Evolutionary conservation across 1,140 invertebrate species (phyloP).

Genomic region (Potamilus streckersoni): DNA sequence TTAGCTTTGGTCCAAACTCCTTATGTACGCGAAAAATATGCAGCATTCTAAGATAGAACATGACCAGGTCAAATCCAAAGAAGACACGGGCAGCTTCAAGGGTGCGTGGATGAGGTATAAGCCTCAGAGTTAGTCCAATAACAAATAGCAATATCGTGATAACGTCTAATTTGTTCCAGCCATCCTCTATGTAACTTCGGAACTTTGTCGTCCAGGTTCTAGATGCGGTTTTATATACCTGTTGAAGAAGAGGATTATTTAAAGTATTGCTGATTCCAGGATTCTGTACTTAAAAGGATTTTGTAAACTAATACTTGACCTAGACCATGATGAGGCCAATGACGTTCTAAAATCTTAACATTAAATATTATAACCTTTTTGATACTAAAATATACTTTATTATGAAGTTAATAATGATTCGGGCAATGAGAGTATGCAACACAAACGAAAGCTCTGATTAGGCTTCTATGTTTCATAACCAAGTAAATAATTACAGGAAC

Average conservation of each 20-base stretch:
- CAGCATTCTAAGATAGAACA: slow-evolving; percentile 64
- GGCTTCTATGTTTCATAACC: too few relatives aligned
- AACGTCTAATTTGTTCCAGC: slow-evolving; percentile 66
- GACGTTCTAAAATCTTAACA: too few relatives aligned
- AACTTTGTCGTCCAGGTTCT: slow-evolving; percentile 50
- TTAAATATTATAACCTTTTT: too few relatives aligned
- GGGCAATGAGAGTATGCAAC: too few relatives aligned
- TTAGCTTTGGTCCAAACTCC: slow-evolving; percentile 69
- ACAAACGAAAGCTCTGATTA: too few relatives aligned
- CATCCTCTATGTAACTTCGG: slow-evolving; percentile 59
- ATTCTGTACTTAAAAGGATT: not conserved
- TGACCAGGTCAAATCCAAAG: slow-evolving; percentile 61
- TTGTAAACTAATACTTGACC: too few relatives aligned
- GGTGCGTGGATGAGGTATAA: slow-evolving; percentile 49
- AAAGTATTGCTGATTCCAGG: not conserved
- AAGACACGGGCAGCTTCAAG: slow-evolving; percentile 57
- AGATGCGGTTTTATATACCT: slow-evolving; percentile 46
- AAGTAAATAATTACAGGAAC: too few relatives aligned
- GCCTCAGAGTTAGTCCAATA: slow-evolving; percentile 57
- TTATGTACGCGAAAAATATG: slow-evolving; percentile 67
- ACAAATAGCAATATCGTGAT: slow-evolving; percentile 61
- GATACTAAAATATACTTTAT: too few relatives aligned
- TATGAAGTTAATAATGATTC: too few relatives aligned
- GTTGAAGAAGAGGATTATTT: slow-evolving; percentile 10
- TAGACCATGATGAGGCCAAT: too few relatives aligned